Conservation (phyloP, 2,113 vertebrate species). For the Neolamprologus sp. region DNA sequence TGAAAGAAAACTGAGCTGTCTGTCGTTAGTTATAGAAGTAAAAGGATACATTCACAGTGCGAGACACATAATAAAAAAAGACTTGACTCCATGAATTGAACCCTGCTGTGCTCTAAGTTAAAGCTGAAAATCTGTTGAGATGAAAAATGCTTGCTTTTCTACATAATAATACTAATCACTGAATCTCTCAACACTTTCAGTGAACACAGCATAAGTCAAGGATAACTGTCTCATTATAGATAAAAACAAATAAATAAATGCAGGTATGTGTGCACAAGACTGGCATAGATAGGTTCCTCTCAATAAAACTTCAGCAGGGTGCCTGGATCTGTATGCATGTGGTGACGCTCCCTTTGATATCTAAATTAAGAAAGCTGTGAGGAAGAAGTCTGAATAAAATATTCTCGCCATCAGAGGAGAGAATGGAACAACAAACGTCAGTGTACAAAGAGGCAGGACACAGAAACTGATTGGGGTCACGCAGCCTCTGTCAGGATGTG, state of each 20-base stretch:
- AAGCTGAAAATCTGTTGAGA: neutral
- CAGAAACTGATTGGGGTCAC: slow-evolving; percentile 33
- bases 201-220: neutral
- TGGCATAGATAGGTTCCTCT: neutral
- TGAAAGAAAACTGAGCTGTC: neutral
- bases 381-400: slow-evolving; percentile 26
- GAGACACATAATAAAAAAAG: neutral
- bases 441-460: neutral
- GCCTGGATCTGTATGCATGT: neutral
- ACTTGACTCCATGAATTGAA: neutral
- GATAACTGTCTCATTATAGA: neutral
- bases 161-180: neutral
- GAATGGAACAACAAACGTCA: slow-evolving; percentile 20
- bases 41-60: neutral
- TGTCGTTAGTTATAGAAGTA: neutral
- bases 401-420: slow-evolving; percentile 39
- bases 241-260: neutral
- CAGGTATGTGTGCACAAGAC: neutral
- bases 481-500: neutral
- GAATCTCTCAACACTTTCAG: neutral
- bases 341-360: slow-evolving; percentile 29
- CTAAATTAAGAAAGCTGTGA: slow-evolving; percentile 37
- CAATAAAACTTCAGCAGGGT: neutral
- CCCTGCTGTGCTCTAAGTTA: neutral
- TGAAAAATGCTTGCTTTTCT: neutral